Evolutionary conservation across 2,888 invertebrate species (phyloP), one percentile per base, ranked within the genome.

Genomic region (Pomacea canaliculata): DNA sequence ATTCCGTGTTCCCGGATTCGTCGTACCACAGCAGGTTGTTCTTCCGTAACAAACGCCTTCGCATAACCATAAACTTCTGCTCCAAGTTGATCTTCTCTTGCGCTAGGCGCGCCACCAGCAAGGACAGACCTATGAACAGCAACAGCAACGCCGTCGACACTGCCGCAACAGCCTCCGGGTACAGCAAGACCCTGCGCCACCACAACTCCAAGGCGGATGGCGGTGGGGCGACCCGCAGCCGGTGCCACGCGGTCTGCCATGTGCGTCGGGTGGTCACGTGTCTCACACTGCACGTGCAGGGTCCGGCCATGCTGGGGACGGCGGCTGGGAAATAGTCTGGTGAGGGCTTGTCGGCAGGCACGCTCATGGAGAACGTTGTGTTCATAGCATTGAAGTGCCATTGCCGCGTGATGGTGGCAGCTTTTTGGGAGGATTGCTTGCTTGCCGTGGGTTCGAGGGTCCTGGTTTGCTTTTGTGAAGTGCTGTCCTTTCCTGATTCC

Each of bases 71-170:
- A 56, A 56, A 74, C 23, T 13, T 59, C n/a, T 60, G 13, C 49
- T 69, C 74, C 74, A 74, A 49, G 63, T 74, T 69, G 59, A 68
- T 67, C 68, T 69, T n/a, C 62, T 68, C 37, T 62, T 69, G 69
- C 3, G 62, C 49, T 16, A n/a, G 37, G 16, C 69, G 68, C 16
- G 71, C 68, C 62, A 76, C 27, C 63, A 76, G 56, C n/a, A 71
- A 60, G 18, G 71, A 59, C 71, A 69, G 13, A 16, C 19, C 59
- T n/a, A 72, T 62, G 13, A 66, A 71, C 37, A 23, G 7, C 27
- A 62, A 3, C 37, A 76, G 12, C 37, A 72, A 12, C 76, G 63
- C 9, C 27, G 59, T 13, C 27, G 65, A 46, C 37, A 76, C 27
- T 48, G 10, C 5, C 7, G 74, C 59, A 46, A 69, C 62, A 9